Conservation (phyloP, 2,113 vertebrate species). For the Clarias batrachus region DNA sequence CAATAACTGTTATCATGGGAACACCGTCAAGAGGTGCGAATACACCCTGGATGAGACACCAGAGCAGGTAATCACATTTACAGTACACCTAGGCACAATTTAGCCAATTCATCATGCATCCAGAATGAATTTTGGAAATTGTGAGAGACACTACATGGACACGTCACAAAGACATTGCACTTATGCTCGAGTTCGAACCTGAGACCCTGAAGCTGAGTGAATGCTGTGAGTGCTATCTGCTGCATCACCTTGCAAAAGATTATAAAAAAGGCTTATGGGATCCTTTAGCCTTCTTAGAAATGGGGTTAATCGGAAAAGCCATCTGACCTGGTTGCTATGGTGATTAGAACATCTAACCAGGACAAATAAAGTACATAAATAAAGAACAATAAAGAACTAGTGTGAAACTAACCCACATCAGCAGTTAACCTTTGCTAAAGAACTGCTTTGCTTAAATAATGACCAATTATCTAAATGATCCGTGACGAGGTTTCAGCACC, state of each 20-base stretch:
- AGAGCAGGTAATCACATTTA: background rate
- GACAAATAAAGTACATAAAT: slow-evolving; percentile 26
- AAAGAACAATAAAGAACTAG: background rate
- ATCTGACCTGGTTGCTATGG: slow-evolving; percentile 25
- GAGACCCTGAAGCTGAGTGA: background rate
- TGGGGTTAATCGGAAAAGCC: background rate
- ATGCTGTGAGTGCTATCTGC: background rate
- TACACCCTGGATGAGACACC: background rate
- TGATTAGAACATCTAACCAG: slow-evolving; percentile 23
- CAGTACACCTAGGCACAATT: background rate
- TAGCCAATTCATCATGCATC: background rate
- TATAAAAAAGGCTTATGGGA: background rate
- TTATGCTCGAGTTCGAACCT: background rate
- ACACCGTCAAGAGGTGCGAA: background rate
- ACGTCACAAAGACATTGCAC: background rate
- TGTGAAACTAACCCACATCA: slow-evolving; percentile 20
- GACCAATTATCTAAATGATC: background rate
- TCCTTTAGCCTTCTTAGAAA: background rate
- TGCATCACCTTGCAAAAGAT: background rate
- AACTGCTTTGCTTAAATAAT: background rate
- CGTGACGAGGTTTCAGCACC: background rate
- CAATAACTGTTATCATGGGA: background rate
- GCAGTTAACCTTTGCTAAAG: background rate
- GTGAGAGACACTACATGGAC: background rate
- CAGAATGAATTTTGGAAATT: background rate